Conservation (phyloP, 2,113 vertebrate genomes). For the Symphodus melops region DNA sequence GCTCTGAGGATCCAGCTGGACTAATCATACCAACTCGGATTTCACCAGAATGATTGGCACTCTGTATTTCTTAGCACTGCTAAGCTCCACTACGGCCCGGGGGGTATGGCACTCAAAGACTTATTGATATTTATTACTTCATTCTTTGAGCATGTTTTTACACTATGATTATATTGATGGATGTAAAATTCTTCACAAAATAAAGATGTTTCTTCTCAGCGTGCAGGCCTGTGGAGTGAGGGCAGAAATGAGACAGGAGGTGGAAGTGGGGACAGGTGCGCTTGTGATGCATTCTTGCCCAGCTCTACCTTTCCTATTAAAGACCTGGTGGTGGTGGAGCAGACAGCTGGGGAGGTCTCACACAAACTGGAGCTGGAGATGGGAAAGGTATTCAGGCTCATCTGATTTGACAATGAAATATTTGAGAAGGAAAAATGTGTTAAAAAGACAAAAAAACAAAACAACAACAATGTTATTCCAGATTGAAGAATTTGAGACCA, state of each 20-base stretch:
- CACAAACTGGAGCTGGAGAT: constrained; percentile 73
- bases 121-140: background rate
- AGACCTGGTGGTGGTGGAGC: constrained; percentile 67
- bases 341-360: constrained; percentile 58
- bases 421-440: background rate
- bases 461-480: constrained; percentile 55
- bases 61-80: constrained; percentile 62
- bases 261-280: constrained; percentile 58
- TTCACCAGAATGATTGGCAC: constrained; percentile 68
- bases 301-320: constrained; percentile 64
- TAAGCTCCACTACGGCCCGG: constrained; percentile 55
- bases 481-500: constrained; percentile 84
- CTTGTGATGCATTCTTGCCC: constrained; percentile 76
- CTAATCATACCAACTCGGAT: constrained; percentile 23
- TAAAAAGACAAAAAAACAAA: too few species aligned
- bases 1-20: background rate
- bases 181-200: too few species aligned
- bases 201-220: constrained; percentile 26
- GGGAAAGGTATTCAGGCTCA: constrained; percentile 63
- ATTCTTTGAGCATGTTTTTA: background rate
- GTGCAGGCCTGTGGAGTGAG: constrained; percentile 32
- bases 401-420: background rate
- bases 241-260: constrained; percentile 58
- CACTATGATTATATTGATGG: too few species aligned
- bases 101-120: constrained; percentile 32